A percentile compares a stretch with the other conserved stretches of the same genome.
Conservation (phyloP, 2,888 invertebrate genomes). For the Taenaris catops region DNA sequence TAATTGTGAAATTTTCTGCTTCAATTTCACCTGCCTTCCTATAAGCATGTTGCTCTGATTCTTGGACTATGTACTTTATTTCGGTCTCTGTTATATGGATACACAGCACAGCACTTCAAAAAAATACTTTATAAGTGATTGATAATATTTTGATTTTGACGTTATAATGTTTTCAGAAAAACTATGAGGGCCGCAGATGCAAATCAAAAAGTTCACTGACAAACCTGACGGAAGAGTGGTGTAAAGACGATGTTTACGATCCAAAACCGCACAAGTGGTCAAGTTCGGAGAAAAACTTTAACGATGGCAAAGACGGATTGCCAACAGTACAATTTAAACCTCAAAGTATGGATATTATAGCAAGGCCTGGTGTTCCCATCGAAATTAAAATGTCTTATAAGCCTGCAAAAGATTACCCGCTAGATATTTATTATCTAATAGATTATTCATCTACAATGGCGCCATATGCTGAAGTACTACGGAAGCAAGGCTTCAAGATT, state of each 20-base stretch:
- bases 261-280: constrained; percentile 17
- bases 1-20: no score
- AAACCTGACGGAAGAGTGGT: constrained; percentile 33
- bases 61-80: no score
- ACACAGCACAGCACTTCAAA: no score
- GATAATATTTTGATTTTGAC: no score
- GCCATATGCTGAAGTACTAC: constrained; percentile 73
- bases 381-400: constrained; percentile 69
- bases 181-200: constrained; percentile 32
- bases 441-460: constrained; percentile 88
- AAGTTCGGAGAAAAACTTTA: constrained; percentile 24
- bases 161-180: constrained; percentile 27
- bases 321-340: constrained; percentile 73
- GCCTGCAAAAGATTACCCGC: constrained; percentile 86
- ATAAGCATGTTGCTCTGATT: no score
- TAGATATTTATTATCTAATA: constrained; percentile 92
- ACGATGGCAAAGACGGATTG: constrained; percentile 14
- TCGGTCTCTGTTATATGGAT: no score
- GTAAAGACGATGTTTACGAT: constrained; percentile 28
- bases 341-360: constrained; percentile 65
- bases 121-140: no score
- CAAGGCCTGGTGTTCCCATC: constrained; percentile 64
- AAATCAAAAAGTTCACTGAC: constrained; percentile 23
- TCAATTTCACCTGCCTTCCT: no score
- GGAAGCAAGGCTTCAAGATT: constrained; percentile 64